A percentile compares a stretch with the other conserved stretches of the same genome.
phyloP scores from a whole-genome alignment of 2,888 invertebrate species.

The Autographa pulchrina region DNA sequence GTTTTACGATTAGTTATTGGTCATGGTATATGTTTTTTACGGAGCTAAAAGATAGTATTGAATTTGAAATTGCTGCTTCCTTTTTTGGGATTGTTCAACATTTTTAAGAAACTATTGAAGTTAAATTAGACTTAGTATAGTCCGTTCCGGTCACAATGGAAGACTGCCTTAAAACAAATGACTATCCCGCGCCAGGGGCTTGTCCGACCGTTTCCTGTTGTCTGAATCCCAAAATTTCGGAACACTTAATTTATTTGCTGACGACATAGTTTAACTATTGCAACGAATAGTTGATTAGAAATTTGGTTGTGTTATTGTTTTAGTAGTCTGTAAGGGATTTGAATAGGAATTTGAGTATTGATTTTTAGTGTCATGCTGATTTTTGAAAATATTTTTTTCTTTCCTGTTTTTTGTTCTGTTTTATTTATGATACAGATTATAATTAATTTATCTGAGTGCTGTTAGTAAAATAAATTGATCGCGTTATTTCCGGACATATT shows the following conservation, averaged over 20 bases:
- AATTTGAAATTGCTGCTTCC: too few species aligned
- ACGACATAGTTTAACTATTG: slow-evolving; percentile 16
- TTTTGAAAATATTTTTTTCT: too few species aligned
- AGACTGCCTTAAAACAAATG: background rate
- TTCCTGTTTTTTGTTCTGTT: too few species aligned
- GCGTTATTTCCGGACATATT: background rate
- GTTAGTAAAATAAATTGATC: background rate
- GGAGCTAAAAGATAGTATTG: too few species aligned
- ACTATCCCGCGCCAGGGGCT: background rate
- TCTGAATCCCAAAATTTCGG: slow-evolving; percentile 15
- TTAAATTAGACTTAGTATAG: too few species aligned
- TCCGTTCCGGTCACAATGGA: background rate
- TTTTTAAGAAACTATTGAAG: too few species aligned
- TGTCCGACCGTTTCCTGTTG: slow-evolving; percentile 5
- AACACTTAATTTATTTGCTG: slow-evolving; percentile 25
- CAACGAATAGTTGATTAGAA: slow-evolving; percentile 15
- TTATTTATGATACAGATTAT: background rate
- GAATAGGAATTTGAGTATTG: too few species aligned
- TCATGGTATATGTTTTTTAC: too few species aligned
- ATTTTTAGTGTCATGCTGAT: too few species aligned
- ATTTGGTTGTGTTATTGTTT: slow-evolving; percentile 26
- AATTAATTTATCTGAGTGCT: background rate
- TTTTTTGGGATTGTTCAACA: too few species aligned
- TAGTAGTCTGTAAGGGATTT: slow-evolving; percentile 18
- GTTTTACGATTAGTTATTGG: too few species aligned